A percentile compares a stretch with the other conserved stretches of the same genome.
phyloP scores from a whole-genome alignment of 2,888 invertebrate genomes.

The Drosophila meridionalis region DNA sequence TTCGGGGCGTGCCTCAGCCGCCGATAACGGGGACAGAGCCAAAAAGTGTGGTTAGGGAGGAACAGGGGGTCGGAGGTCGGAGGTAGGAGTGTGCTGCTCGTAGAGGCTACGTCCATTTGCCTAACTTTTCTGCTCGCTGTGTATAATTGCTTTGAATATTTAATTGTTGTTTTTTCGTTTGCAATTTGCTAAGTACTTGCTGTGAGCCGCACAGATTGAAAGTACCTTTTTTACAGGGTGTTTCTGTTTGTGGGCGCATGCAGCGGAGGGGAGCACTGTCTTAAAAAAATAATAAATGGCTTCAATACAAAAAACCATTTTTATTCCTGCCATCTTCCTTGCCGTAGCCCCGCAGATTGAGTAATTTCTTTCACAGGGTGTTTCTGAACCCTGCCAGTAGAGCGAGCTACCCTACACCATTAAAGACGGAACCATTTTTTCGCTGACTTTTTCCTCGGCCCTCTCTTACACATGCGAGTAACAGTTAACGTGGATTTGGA shows the following conservation, averaged over 20 bases:
- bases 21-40: constrained; percentile 43
- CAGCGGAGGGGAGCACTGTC: no score
- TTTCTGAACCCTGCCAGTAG: neutral
- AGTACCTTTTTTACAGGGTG: constrained; percentile 16
- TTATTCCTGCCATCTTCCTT: constrained; percentile 18
- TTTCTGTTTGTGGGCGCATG: neutral
- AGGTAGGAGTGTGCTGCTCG: neutral
- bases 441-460: neutral
- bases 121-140: constrained; percentile 25
- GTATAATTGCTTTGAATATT: constrained; percentile 71
- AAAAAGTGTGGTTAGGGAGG: neutral
- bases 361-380: neutral
- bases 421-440: neutral
- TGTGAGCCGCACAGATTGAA: constrained; percentile 12
- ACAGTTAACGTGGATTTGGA: neutral
- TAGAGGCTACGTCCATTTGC: constrained; percentile 1
- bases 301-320: constrained; percentile 1
- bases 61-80: neutral
- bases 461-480: neutral
- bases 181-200: constrained; percentile 16
- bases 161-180: constrained; percentile 55
- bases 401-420: neutral
- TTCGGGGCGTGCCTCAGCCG: constrained; percentile 50
- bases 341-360: neutral
- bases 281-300: constrained; percentile 32